Evolutionary conservation across 2,797 vertebrate genomes (phyloP).

Genomic region (Nannoperca obscura): DNA sequence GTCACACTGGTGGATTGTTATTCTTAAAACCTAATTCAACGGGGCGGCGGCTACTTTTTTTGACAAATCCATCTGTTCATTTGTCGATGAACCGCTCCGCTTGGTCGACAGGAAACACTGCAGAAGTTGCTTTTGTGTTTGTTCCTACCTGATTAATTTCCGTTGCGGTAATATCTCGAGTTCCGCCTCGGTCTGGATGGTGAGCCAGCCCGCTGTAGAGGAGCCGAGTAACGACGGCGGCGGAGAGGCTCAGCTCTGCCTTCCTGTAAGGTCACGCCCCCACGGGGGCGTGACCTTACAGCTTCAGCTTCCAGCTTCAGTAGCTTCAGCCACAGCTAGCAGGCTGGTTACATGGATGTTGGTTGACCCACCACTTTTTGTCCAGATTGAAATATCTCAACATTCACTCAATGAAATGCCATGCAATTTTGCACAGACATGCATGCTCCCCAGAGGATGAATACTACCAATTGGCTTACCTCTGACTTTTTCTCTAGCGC

Average conservation of each 20-base stretch:
- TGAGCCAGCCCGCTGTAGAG: background rate
- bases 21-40: too few relatives aligned
- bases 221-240: background rate
- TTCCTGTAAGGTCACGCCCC: conserved; percentile 68
- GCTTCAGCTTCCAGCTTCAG: too few relatives aligned
- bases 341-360: background rate
- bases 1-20: background rate
- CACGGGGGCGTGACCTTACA: conserved; percentile 18
- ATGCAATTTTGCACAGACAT: background rate
- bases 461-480: background rate
- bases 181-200: conserved; percentile 2
- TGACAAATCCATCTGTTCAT: too few relatives aligned
- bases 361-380: background rate
- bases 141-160: conserved; percentile 61
- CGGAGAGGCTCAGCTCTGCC: background rate
- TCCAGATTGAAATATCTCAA: background rate
- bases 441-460: background rate
- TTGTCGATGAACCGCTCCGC: too few relatives aligned
- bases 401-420: background rate
- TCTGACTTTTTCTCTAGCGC: background rate
- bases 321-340: background rate
- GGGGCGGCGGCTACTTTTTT: background rate
- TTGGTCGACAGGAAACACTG: background rate
- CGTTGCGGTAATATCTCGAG: background rate
- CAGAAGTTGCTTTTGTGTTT: background rate